Percentiles rank a stretch among this genome's conserved stretches.
Conservation (phyloP, 2,797 vertebrate genomes). For the Aythya fuligula region DNA sequence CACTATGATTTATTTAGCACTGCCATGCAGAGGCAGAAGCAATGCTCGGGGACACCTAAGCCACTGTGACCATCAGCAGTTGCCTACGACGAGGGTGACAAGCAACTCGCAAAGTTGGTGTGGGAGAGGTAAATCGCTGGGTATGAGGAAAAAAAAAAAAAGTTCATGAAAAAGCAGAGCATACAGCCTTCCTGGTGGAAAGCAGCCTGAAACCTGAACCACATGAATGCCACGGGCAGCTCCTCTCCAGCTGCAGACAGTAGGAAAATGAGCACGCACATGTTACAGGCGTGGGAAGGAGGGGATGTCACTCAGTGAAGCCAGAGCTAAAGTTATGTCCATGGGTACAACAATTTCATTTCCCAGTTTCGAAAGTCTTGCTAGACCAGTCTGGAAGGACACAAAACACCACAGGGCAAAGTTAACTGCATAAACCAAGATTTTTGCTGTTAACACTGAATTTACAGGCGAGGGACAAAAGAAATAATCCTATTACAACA, state of each 20-base stretch:
- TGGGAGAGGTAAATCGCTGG: rapidly evolving
- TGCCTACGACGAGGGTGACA: neutral
- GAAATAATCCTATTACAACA: neutral
- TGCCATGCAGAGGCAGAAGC: neutral
- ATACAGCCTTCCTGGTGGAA: neutral
- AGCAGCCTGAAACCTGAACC: neutral
- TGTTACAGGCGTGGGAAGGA: neutral
- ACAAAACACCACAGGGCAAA: neutral
- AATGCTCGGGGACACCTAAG: neutral
- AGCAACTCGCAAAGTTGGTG: rapidly evolving
- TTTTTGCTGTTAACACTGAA: neutral
- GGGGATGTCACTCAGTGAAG: neutral
- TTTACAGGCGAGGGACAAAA: neutral
- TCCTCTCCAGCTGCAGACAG: neutral
- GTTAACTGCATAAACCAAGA: neutral
- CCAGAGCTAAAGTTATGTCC: neutral
- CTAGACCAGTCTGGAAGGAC: neutral
- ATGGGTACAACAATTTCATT: neutral
- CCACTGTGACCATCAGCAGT: neutral
- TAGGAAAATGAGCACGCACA: neutral
- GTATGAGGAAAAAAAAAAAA: neutral
- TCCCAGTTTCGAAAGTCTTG: neutral
- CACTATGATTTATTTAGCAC: neutral
- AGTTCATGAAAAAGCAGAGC: neutral
- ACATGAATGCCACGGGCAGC: neutral